Percentiles rank a stretch among this genome's conserved stretches.
These are phyloP conservation scores for Megatriorchis doriae DNA, from an alignment of 2,113 vertebrate genomes.

Conservation along the genomic window DNA sequence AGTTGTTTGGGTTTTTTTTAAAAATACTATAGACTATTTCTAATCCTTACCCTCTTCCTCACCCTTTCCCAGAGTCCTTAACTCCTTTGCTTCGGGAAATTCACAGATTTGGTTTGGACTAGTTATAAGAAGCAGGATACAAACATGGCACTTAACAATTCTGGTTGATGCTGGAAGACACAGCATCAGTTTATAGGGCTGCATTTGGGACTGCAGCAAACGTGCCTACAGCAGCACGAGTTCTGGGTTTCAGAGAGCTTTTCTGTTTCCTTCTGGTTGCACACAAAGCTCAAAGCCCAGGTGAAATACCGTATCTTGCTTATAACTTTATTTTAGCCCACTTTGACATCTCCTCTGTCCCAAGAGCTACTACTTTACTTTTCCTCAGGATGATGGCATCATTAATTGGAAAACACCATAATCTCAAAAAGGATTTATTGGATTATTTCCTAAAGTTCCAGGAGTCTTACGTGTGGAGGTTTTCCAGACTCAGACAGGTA, in stretches of 20 bases:
- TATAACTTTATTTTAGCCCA: not conserved
- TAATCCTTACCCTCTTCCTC: not conserved
- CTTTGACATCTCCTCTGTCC: not conserved
- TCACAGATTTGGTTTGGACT: not conserved
- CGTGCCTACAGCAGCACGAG: not conserved
- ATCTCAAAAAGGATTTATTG: not conserved
- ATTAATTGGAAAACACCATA: not conserved
- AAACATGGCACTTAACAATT: not conserved
- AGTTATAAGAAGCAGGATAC: not conserved
- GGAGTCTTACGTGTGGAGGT: not conserved
- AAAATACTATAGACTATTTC: not conserved
- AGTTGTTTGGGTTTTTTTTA: not conserved
- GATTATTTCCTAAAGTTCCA: conserved; percentile 5
- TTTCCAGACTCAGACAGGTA: not conserved
- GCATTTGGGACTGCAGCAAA: not conserved
- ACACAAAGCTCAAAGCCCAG: not conserved
- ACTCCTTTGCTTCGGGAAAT: not conserved
- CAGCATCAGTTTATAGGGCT: not conserved
- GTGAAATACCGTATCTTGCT: not conserved
- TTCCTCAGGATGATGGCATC: not conserved
- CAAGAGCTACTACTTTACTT: not conserved
- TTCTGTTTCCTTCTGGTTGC: not conserved
- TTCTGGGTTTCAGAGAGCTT: not conserved
- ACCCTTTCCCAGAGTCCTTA: not conserved
- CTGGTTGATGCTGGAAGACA: not conserved